Evolutionary conservation across 1,140 invertebrate genomes (phyloP), one percentile per base, ranked within the genome.

Genomic region (Pogonognathellus flavescens): DNA sequence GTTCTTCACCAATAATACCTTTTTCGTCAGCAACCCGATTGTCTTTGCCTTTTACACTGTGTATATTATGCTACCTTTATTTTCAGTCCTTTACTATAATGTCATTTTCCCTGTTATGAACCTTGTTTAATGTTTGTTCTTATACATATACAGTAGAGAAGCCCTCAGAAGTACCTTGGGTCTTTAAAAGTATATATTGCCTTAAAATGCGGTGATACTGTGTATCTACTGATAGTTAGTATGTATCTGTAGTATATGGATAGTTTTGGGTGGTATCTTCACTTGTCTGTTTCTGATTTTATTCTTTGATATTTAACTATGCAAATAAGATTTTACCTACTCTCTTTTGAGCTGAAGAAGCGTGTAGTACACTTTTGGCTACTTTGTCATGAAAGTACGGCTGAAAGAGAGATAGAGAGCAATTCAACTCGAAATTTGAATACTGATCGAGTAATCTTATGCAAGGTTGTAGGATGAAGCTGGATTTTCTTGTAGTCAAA

Each of bases 221-320:
- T n/a, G n/a, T n/a, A n/a, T n/a, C n/a, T n/a, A n/a, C n/a, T n/a
- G n/a, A n/a, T n/a, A n/a, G n/a, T n/a, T n/a, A n/a, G n/a, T n/a
- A n/a, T n/a, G n/a, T n/a, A n/a, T n/a, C n/a, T n/a, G n/a, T n/a
- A n/a, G n/a, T n/a, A n/a, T n/a, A n/a, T n/a, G n/a, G n/a, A n/a
- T n/a, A n/a, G n/a, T n/a, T n/a, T n/a, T n/a, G n/a, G n/a, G n/a
- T n/a, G n/a, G 18, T 20, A 25, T 72, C 14, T 49, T 72, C 16
- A 18, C 9, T 25, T 14, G 62, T 11, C 62, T 76, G 13, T n/a
- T 16, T 41, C 66, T 72, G 25, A 41, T 31, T 76, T 76, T 49
- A 50, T 76, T 76, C 70, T 76, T 76, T 76, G 70, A 76, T 76
- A 76, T 76, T 76, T 76, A 76, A 76, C 70, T 76, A 76, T 50